These are phyloP conservation scores for Theristicus caerulescens DNA, from an alignment of 2,113 vertebrate genomes.

Conservation along the genomic window DNA sequence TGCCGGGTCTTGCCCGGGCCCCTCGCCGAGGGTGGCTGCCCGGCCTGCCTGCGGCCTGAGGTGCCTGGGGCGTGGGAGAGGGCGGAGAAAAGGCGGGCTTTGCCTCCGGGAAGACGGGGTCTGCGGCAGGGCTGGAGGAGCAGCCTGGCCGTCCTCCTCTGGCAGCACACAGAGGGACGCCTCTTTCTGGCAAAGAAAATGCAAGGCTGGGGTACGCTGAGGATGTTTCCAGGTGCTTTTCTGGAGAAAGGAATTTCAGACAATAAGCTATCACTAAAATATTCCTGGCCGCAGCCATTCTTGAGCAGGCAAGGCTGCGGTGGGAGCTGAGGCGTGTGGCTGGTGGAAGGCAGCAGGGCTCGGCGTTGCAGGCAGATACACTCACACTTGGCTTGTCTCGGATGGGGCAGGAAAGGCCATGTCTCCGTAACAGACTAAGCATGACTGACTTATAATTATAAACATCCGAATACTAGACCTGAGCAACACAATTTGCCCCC, in stretches of 20 bases:
- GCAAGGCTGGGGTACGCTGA: neutral
- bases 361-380: neutral
- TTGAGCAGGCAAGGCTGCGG: fast-evolving
- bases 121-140: neutral
- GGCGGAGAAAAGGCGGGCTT: neutral
- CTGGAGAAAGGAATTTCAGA: neutral
- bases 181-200: neutral
- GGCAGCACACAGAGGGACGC: fast-evolving
- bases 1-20: neutral
- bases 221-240: neutral
- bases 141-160: neutral
- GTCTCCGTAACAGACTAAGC: neutral
- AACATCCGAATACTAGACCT: neutral
- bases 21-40: neutral
- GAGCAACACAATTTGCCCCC: neutral
- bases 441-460: neutral
- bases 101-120: neutral
- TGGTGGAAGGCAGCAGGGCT: neutral
- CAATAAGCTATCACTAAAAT: neutral
- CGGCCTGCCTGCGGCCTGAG: too few species aligned
- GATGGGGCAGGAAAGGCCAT: neutral
- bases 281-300: neutral
- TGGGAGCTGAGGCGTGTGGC: neutral
- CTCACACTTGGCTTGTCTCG: neutral
- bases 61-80: neutral